Evolutionary conservation across 1,140 invertebrate genomes (phyloP), one percentile per base, ranked within the genome.

Genomic region (Macrostomum lignano): DNA sequence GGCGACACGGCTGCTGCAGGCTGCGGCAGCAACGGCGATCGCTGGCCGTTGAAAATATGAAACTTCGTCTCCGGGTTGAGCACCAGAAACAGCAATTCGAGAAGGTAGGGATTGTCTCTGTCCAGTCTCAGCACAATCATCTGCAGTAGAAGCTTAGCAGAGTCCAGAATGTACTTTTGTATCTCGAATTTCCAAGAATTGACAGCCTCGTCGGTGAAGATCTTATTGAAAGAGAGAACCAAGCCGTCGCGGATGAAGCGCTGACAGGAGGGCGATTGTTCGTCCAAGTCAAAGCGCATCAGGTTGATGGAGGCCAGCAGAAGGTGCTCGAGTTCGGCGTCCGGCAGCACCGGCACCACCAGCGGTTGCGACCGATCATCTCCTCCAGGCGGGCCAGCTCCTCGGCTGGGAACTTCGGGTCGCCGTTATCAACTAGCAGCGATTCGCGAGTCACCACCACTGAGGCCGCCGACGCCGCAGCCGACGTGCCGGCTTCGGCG

Each of bases 161-260:
- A 33, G 34, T 3, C 14, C 15, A 33, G 17, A 19, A 29, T 33
- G 11, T 5, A 11, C 19, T 13, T 19, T 28, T 91, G 82, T 47
- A 91, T 91, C 55, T 88, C 86, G 48, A 71, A 68, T 59, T 88
- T 91, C 84, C 84, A 93, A 47, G 77, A 82, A 47, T 73, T 79
- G 21, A 94, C 82, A 29, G 82, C 82, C 53, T 93, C 82, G 61
- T 93, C 82, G n/a, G 82, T 88, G 44, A 91, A 65, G 50, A 93
- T 84, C 62, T 91, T 88, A 11, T 75, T 81, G 59, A 93, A 93
- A 28, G 81, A 88, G 40, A 81, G 71, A 38, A 76, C 81, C 28
- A 93, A 62, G 13, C 78, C 79, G 55, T 91, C 81, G 44, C 75
- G 69, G 61, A 82, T 86, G 65, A 91, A 91, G 44, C 78, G 65